Percentiles rank a stretch among this genome's conserved stretches.
phyloP scores from a whole-genome alignment of 2,113 vertebrate species.

The Cnemophilus loriae region DNA sequence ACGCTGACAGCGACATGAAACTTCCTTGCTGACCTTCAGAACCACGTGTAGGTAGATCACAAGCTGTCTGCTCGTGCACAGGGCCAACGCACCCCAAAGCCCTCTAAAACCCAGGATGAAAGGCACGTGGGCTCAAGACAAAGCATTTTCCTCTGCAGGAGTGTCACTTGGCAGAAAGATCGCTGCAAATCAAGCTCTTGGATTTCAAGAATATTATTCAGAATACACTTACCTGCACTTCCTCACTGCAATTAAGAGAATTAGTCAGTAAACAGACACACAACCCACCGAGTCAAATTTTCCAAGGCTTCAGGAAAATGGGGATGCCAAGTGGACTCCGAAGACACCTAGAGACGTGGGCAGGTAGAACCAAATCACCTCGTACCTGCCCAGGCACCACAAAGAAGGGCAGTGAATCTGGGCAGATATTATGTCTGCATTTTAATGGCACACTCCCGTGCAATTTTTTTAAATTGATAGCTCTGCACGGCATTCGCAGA shows the following conservation, averaged over 20 bases:
- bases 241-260: background rate
- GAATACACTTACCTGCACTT: background rate
- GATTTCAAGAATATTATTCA: background rate
- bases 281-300: background rate
- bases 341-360: background rate
- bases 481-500: conserved; percentile 27
- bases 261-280: background rate
- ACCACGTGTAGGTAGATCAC: rapidly evolving
- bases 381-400: background rate
- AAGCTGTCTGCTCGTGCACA: rapidly evolving
- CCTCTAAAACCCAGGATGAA: background rate
- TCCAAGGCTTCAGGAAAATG: background rate
- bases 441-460: background rate
- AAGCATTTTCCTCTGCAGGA: background rate
- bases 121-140: background rate
- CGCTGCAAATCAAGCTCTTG: background rate
- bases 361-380: background rate
- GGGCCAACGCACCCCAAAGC: background rate
- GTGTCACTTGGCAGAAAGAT: background rate
- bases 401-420: background rate
- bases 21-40: background rate
- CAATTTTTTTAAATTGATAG: background rate
- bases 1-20: rapidly evolving
- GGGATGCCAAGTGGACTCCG: background rate
- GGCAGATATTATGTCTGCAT: background rate